Conservation (phyloP, 2,797 vertebrate genomes). For the Peromyscus eremicus region DNA sequence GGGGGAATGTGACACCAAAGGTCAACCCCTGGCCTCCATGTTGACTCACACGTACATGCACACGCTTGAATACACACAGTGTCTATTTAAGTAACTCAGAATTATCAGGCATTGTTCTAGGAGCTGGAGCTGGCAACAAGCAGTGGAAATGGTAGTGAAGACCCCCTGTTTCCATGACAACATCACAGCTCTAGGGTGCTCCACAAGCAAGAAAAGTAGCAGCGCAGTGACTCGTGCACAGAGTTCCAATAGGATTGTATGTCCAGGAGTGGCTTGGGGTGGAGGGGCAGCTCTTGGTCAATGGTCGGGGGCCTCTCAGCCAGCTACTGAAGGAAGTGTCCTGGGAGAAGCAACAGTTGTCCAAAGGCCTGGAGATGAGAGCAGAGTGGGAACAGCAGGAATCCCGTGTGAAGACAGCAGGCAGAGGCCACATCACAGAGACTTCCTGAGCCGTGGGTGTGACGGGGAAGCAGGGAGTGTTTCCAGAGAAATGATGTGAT, state of each 20-base stretch:
- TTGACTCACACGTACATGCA: neutral
- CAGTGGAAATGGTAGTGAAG: slow-evolving; percentile 14
- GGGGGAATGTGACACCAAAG: neutral
- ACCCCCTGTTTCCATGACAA: neutral
- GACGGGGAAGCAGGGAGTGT: neutral
- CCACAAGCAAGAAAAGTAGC: neutral
- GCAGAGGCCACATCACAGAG: neutral
- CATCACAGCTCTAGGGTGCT: neutral
- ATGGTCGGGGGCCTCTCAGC: neutral
- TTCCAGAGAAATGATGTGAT: slow-evolving; percentile 19
- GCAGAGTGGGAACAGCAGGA: neutral
- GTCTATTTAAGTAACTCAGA: neutral
- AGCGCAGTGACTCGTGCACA: neutral
- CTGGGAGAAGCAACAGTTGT: neutral
- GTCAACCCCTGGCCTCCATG: neutral
- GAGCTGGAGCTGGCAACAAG: neutral
- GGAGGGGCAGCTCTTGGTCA: neutral
- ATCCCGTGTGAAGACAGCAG: neutral
- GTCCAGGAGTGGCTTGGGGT: neutral
- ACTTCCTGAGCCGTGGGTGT: neutral
- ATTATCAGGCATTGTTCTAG: slow-evolving; percentile 11
- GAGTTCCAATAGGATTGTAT: neutral
- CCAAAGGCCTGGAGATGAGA: neutral
- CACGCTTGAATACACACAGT: neutral
- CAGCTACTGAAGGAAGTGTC: neutral